Conservation (phyloP, 2,888 invertebrate genomes). For the Automeris io region DNA sequence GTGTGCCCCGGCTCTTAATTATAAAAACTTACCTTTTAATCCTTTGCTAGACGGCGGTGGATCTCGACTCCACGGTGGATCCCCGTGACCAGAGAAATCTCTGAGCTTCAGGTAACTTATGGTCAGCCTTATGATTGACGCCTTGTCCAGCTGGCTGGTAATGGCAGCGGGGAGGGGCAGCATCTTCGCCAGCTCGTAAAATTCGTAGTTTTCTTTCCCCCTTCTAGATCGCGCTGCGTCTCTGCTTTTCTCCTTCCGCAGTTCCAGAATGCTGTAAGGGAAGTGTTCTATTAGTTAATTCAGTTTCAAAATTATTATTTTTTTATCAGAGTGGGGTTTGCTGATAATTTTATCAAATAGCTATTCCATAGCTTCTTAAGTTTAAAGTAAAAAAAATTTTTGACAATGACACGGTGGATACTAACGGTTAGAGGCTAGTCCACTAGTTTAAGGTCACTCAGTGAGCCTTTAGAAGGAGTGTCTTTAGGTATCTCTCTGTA, state of each 20-base stretch:
- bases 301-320: background rate
- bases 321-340: constrained; percentile 7
- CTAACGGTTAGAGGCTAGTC: too few species aligned
- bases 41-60: constrained; percentile 86
- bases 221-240: constrained; percentile 94
- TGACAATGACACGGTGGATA: too few species aligned
- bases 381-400: too few species aligned
- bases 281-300: constrained; percentile 4
- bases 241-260: constrained; percentile 94
- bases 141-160: constrained; percentile 96
- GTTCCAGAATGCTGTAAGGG: constrained; percentile 90
- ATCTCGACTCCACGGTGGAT: constrained; percentile 96
- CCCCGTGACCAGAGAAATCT: constrained; percentile 96
- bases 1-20: too few species aligned
- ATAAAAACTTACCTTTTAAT: constrained; percentile 89
- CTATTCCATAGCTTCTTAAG: background rate
- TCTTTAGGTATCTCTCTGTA: too few species aligned
- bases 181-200: constrained; percentile 97
- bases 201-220: constrained; percentile 97
- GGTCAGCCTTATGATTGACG: constrained; percentile 96
- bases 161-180: constrained; percentile 93
- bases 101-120: constrained; percentile 96
- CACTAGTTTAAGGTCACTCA: too few species aligned
- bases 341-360: too few species aligned
- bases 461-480: too few species aligned